Evolutionary conservation across 2,888 invertebrate species (phyloP).

Genomic region (Peribatodes rhomboidaria): DNA sequence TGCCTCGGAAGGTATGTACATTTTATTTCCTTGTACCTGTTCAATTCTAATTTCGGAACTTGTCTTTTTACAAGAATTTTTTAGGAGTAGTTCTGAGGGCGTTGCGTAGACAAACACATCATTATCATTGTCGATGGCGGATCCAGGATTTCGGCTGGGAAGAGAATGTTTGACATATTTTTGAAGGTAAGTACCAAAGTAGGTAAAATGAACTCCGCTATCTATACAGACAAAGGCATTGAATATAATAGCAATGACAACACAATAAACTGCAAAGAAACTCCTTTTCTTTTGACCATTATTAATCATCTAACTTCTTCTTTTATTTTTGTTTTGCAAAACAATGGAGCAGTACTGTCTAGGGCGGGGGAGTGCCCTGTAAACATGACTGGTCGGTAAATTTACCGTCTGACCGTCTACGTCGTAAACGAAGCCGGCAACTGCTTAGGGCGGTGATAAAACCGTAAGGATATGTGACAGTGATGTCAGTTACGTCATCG

Average conservation of each 20-base stretch:
- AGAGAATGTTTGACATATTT: too few species aligned
- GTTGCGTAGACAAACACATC: too few species aligned
- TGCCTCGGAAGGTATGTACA: background rate
- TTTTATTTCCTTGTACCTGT: background rate
- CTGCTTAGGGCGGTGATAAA: conserved; percentile 26
- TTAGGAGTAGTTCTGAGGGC: too few species aligned
- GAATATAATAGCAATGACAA: too few species aligned
- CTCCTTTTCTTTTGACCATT: background rate
- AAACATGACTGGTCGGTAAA: background rate
- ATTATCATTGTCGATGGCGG: too few species aligned
- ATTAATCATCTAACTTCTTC: background rate
- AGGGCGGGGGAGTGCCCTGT: background rate
- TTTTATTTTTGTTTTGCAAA: too few species aligned
- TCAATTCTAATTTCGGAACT: background rate
- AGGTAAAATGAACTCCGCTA: too few species aligned
- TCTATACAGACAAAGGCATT: too few species aligned
- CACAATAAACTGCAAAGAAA: too few species aligned
- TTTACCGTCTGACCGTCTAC: conserved; percentile 12
- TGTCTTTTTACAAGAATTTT: background rate
- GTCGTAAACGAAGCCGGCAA: conserved; percentile 18
- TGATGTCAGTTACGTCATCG: conserved; percentile 15
- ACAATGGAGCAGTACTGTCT: background rate
- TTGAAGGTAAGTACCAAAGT: too few species aligned
- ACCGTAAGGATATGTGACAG: background rate
- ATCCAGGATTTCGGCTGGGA: too few species aligned